phyloP scores from a whole-genome alignment of 2,797 vertebrate species.

The Enteromius argenteus region DNA sequence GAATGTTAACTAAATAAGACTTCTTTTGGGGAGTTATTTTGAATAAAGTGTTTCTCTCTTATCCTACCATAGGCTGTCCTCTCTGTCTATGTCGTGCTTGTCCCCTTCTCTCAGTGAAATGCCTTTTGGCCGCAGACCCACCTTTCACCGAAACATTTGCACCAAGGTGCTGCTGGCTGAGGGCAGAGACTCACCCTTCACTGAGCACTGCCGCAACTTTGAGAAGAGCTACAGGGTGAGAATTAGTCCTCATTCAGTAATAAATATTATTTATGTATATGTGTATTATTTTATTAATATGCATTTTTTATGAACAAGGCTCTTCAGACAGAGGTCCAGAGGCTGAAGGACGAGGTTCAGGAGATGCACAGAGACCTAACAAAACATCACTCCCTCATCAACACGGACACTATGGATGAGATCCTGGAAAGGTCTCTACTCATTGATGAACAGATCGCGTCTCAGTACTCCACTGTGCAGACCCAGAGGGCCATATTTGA shows the following conservation, averaged over 20 bases:
- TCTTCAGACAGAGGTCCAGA: slow-evolving; percentile 88
- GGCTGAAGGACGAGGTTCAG: slow-evolving; percentile 90
- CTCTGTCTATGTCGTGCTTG: slow-evolving; percentile 79
- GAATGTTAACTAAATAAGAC: not conserved
- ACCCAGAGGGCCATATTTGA: slow-evolving; percentile 87
- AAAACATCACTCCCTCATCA: slow-evolving; percentile 94
- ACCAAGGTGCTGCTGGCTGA: slow-evolving; percentile 92
- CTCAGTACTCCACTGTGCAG: slow-evolving; percentile 84
- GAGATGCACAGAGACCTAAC: slow-evolving; percentile 76
- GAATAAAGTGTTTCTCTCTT: not conserved
- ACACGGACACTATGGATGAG: slow-evolving; percentile 86
- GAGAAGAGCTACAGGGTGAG: slow-evolving; percentile 89
- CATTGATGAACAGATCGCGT: slow-evolving; percentile 85
- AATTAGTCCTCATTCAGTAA: not conserved
- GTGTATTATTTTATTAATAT: slow-evolving; percentile 10
- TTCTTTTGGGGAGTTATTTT: not conserved
- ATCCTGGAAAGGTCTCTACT: slow-evolving; percentile 87
- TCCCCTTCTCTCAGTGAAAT: slow-evolving; percentile 80
- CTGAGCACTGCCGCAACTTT: slow-evolving; percentile 87
- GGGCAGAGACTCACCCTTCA: slow-evolving; percentile 85
- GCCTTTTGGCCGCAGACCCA: slow-evolving; percentile 83
- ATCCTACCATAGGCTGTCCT: slow-evolving; percentile 71
- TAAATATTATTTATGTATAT: not conserved
- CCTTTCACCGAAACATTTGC: slow-evolving; percentile 88
- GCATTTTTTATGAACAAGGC: slow-evolving; percentile 69